Evolutionary conservation across 2,797 vertebrate genomes (phyloP), one percentile per base, ranked within the genome.

Genomic region (Melanogrammus aeglefinus): DNA sequence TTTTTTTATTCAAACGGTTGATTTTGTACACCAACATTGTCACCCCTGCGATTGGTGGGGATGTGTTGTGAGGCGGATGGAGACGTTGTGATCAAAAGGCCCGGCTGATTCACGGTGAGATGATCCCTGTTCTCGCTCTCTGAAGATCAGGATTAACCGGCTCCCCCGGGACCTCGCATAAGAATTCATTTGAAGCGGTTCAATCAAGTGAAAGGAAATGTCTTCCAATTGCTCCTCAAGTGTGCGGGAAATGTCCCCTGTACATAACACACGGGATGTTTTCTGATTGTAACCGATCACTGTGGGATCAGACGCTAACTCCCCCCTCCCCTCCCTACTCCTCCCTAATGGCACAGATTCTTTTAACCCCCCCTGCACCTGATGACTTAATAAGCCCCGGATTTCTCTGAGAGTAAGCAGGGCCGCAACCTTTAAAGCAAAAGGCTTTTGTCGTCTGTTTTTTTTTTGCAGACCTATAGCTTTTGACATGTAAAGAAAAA

Each of bases 71-170:
- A 86, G 87, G 81, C 88, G 82, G 89, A 92, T 90, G 86, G 85
- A 81, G 57, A 89, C 84, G 84, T 91, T 94, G 94, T 95, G 92
- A 95, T 94, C 93, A 94, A 90, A 91, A 87, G 85, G 85, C 82
- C 89, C 81, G 90, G 91, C 91, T 94, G 93, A 95, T 94, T 92
- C 92, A 87, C 91, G 88, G 86, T 88, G 91, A 93, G 92, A 93
- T 94, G 92, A 94, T 94, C 92, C 92, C 85, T 91, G 88, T 88
- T 90, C 90, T 92, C 87, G 90, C 89, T 87, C 89, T 87, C 88
- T 90, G 91, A 92, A 93, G 92, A 93, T 93, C 92, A 93, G 92
- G 93, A 94, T 94, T 94, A 94, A 86, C 89, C 85, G 80, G 86
- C 91, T 90, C 92, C 86, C 90, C 85, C 81, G 91, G 88, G 91